Base-by-base conservation (phyloP, 2,888 invertebrate species). In the Aphelenchoides bicaudatus region DNA sequence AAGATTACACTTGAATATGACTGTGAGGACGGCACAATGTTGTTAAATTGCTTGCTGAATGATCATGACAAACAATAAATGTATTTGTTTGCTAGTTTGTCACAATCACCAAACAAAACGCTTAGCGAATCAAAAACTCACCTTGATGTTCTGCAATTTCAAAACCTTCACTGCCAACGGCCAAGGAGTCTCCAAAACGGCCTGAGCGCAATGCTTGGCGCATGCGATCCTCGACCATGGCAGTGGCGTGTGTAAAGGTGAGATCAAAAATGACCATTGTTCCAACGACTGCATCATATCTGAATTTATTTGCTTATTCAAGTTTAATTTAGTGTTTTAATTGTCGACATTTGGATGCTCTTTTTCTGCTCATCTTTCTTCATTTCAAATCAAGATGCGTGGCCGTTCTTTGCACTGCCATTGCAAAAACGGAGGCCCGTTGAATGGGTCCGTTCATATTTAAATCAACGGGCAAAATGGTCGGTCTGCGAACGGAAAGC, bases 231-330 rank as follows among this genome's bases (percentile, higher is more conserved):
- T 63, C 61, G 31, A 63, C 71, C 38, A 57, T 62, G 1, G 38
- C 21, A 5, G 38, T 48, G 16, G 58, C 38, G 16, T 50, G 30
- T n/a, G 43, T 48, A 50, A 62, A 64, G 54, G 63, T 70, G 43
- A 75, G 56, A 59, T 76, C 71, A 28, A 76, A 55, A 48, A 65
- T 69, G 27, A 62, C 75, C 30, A 76, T 58, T 1, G 72, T 71
- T 3, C 76, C 76, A 6, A 76, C 64, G 1, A 71, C 68, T 52
- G 67, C 67, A 49, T 76, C 71, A 57, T 73, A 74, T 58, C 73
- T 74, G 56, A 37, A 66, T 21, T 34, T 13, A 13, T n/a, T 13
- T 34, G 13, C 16, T 34, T 34, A 13, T 34, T n/a, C 13, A 34
- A 13, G 13, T 34, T 13, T 34, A 13, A 16, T 13, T 13, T 34